Base-by-base conservation (phyloP, 1,140 invertebrate species). In the Mercenaria mercenaria region DNA sequence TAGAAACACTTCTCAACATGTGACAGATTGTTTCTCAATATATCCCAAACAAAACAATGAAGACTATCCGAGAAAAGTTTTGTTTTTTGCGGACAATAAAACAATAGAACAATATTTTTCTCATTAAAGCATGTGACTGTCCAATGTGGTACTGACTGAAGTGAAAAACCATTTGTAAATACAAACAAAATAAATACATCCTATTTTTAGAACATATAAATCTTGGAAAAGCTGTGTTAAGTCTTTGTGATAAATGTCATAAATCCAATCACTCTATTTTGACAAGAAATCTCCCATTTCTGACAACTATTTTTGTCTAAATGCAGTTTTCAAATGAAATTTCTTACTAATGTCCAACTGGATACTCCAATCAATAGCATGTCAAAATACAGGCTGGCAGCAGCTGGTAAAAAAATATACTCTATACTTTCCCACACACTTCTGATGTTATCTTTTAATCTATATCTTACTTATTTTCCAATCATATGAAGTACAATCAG, bases 101-200 rank as follows among this genome's bases (percentile, higher is more conserved):
- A n/a, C n/a, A n/a, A n/a, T n/a, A n/a, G n/a, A n/a, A n/a, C n/a
- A n/a, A n/a, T n/a, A n/a, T n/a, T n/a, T n/a, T n/a, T n/a, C n/a
- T n/a, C n/a, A n/a, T n/a, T n/a, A n/a, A n/a, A n/a, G n/a, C n/a
- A n/a, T n/a, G n/a, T n/a, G n/a, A n/a, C n/a, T n/a, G n/a, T n/a
- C n/a, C n/a, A n/a, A n/a, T n/a, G n/a, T n/a, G n/a, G n/a, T n/a
- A n/a, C n/a, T n/a, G n/a, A n/a, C n/a, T n/a, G n/a, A n/a, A n/a
- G n/a, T n/a, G n/a, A n/a, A n/a, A n/a, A 67, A 37, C 67, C 67
- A 72, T 72, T 72, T 41, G 23, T 72, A 72, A 72, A 72, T n/a
- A 72, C 10, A 39, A 72, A 41, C n/a, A 34, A 72, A 39, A 72
- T 72, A 1, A 41, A 39, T 29, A 39, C 1, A 13, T 72, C 67